Conservation (phyloP, 2,113 vertebrate species). For the Meles meles region DNA sequence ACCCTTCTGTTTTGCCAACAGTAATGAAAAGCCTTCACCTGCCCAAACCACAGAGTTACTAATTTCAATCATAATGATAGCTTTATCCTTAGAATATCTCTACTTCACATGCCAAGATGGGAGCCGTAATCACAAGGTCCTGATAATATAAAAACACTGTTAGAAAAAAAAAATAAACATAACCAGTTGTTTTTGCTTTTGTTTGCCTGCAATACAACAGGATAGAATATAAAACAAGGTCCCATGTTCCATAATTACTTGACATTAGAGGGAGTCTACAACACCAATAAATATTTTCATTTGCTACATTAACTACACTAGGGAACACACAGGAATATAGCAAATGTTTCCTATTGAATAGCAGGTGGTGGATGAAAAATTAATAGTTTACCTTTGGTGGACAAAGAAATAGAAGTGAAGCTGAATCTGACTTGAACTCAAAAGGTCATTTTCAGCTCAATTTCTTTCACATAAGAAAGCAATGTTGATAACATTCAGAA, state of each 20-base stretch:
- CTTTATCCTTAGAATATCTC: constrained; percentile 47
- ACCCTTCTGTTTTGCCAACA: constrained; percentile 49
- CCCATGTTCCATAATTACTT: constrained; percentile 29
- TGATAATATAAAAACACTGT: constrained; percentile 55
- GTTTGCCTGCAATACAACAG: neutral
- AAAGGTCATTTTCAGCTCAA: constrained; percentile 69
- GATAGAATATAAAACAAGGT: constrained; percentile 23
- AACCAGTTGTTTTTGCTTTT: neutral
- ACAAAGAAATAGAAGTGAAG: constrained; percentile 65
- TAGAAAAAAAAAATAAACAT: constrained; percentile 46
- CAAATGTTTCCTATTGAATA: constrained; percentile 46
- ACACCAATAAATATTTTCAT: constrained; percentile 34
- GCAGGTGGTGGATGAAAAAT: constrained; percentile 65
- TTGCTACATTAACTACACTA: constrained; percentile 3
- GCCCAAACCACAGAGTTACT: constrained; percentile 55
- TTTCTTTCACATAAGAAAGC: constrained; percentile 57
- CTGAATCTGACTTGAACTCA: constrained; percentile 26
- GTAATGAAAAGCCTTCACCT: constrained; percentile 63
- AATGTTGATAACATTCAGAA: constrained; percentile 48
- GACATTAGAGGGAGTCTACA: neutral
- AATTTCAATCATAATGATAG: constrained; percentile 55
- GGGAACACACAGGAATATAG: neutral
- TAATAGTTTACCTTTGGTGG: constrained; percentile 68
- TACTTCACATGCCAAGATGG: constrained; percentile 34
- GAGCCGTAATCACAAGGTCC: constrained; percentile 32